Evolutionary conservation across 2,113 vertebrate genomes (phyloP).

Genomic region (Pogona vitticeps): DNA sequence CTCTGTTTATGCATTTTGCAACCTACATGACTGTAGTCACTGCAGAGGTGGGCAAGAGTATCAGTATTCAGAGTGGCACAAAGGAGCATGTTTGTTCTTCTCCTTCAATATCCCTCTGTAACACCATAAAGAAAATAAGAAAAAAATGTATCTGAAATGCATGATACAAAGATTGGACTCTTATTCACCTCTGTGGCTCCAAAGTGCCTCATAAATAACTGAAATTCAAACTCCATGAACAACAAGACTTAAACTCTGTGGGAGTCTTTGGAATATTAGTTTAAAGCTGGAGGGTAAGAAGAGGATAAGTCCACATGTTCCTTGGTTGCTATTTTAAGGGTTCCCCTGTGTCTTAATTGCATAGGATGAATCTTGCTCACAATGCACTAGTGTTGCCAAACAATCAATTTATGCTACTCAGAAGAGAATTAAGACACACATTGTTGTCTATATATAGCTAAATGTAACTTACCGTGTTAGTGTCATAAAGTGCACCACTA

Average conservation of each 20-base stretch:
- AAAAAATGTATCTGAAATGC: neutral
- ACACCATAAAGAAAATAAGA: conserved; percentile 11
- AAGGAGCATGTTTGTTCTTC: neutral
- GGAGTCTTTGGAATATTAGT: neutral
- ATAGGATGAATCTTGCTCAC: neutral
- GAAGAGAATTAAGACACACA: neutral
- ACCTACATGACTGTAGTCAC: neutral
- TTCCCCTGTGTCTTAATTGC: neutral
- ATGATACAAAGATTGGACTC: neutral
- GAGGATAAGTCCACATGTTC: neutral
- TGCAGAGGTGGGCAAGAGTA: conserved; percentile 23
- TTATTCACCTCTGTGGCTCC: conserved; percentile 21
- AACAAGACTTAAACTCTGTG: conserved; percentile 1
- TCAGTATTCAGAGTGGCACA: conserved; percentile 21
- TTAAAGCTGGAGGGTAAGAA: conserved; percentile 7
- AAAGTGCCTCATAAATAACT: conserved; percentile 8
- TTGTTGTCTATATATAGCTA: neutral
- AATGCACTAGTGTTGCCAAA: neutral
- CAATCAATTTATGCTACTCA: neutral
- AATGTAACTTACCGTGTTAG: neutral
- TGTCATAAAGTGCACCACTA: neutral
- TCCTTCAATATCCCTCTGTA: neutral
- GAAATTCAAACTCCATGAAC: neutral
- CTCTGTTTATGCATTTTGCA: neutral
- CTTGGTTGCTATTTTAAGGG: neutral